Evolutionary conservation across 2,888 invertebrate species (phyloP).

Genomic region (Calephelis perditalis): DNA sequence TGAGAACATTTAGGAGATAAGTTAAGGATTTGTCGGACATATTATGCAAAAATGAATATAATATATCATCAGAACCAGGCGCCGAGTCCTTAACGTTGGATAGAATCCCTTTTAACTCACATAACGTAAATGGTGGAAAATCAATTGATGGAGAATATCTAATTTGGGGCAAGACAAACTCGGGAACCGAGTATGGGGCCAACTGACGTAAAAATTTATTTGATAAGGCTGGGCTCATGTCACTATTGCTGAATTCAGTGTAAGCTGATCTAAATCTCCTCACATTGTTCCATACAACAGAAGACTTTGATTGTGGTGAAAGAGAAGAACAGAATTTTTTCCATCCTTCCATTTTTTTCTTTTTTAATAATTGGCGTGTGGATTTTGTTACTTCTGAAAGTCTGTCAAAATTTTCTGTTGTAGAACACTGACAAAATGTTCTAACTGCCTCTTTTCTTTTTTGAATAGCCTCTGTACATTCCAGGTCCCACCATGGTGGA

Average conservation of each 20-base stretch:
- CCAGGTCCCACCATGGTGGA: neutral
- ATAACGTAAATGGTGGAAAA: neutral
- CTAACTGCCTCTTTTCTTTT: neutral
- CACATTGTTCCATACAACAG: neutral
- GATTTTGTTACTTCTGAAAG: neutral
- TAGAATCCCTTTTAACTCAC: constrained; percentile 17
- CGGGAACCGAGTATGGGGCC: neutral
- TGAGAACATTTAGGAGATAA: neutral
- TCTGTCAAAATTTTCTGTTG: neutral
- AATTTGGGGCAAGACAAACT: neutral
- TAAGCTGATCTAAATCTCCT: constrained; percentile 4
- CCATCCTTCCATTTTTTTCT: constrained; percentile 6
- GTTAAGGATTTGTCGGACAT: neutral
- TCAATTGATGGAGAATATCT: too few relatives aligned
- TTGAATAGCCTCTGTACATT: neutral
- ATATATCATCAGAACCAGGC: constrained; percentile 25
- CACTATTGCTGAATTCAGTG: neutral
- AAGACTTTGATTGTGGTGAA: neutral
- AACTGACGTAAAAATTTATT: neutral
- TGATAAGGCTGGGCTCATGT: neutral
- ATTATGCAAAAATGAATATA: constrained; percentile 20
- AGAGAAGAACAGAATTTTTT: constrained; percentile 4
- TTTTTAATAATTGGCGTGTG: neutral
- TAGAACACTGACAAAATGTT: neutral
- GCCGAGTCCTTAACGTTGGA: constrained; percentile 19